Percentiles rank a stretch among this genome's conserved stretches.
These are phyloP conservation scores for Macroramphosus scolopax DNA, from an alignment of 2,797 vertebrate species.

Conservation along the genomic window DNA sequence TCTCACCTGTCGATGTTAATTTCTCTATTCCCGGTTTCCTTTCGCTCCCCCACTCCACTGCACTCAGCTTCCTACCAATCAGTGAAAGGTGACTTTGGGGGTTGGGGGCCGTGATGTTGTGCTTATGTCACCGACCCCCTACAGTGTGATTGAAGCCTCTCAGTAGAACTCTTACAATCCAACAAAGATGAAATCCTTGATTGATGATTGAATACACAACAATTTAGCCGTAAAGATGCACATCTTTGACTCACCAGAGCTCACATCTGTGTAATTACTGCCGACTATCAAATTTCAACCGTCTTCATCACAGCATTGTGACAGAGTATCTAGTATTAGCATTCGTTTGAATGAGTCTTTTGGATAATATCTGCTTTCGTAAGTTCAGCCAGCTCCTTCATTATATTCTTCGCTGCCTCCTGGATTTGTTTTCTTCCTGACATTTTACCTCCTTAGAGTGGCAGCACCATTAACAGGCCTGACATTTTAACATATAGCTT, in stretches of 20 bases:
- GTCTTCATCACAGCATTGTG: not conserved
- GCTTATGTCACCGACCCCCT: conserved; percentile 53
- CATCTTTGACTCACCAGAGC: too few relatives aligned
- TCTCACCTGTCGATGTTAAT: too few relatives aligned
- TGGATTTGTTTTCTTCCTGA: conserved; percentile 65
- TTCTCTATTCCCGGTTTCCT: not conserved
- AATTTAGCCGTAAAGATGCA: conserved; percentile 6
- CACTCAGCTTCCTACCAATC: conserved; percentile 51
- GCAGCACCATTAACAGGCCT: conserved; percentile 72
- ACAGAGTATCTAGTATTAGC: conserved; percentile 30
- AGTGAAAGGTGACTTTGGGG: conserved; percentile 62
- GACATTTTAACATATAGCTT: conserved; percentile 77
- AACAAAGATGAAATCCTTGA: conserved; percentile 19
- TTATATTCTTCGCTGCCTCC: conserved; percentile 28
- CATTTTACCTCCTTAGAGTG: conserved; percentile 69
- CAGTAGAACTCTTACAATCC: conserved; percentile 26
- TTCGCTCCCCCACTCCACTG: conserved; percentile 14
- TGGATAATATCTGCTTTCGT: conserved; percentile 17
- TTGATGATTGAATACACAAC: conserved; percentile 31
- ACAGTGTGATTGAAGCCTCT: conserved; percentile 60
- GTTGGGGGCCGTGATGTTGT: conserved; percentile 2
- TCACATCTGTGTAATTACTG: not conserved
- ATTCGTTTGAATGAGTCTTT: conserved; percentile 35
- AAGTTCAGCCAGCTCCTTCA: not conserved
- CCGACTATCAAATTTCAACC: conserved; percentile 1